Percentiles rank a stretch among this genome's conserved stretches.
Conservation (phyloP, 2,888 invertebrate species). For the Archaeoteleia sp. region DNA sequence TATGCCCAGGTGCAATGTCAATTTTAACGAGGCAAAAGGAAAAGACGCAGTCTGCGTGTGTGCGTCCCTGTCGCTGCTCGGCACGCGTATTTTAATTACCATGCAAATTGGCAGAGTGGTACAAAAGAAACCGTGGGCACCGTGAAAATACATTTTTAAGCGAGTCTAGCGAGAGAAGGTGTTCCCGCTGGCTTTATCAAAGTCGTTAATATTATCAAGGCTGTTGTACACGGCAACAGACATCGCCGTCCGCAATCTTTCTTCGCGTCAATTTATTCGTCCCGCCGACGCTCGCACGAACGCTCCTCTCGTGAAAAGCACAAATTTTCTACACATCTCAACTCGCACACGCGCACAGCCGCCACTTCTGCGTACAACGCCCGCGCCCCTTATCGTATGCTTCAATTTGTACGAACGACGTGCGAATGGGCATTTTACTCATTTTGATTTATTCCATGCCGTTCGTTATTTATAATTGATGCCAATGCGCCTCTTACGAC, state of each 20-base stretch:
- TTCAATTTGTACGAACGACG: slow-evolving; percentile 32
- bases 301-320: too few species aligned
- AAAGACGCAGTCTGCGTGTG: slow-evolving; percentile 21
- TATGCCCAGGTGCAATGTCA: slow-evolving; percentile 37
- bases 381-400: too few species aligned
- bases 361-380: too few species aligned
- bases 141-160: slow-evolving; percentile 46
- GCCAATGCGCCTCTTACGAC: slow-evolving; percentile 23
- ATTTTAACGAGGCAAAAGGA: slow-evolving; percentile 35
- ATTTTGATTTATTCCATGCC: slow-evolving; percentile 18
- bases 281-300: too few species aligned
- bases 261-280: slow-evolving; percentile 20
- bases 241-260: slow-evolving; percentile 24
- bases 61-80: too few species aligned
- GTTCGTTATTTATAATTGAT: slow-evolving; percentile 42
- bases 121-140: slow-evolving; percentile 37
- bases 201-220: slow-evolving; percentile 57
- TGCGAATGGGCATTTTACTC: slow-evolving; percentile 21
- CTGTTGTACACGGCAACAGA: slow-evolving; percentile 20
- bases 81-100: slow-evolving; percentile 53
- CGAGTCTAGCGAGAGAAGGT: slow-evolving; percentile 54
- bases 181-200: slow-evolving; percentile 58
- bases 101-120: slow-evolving; percentile 49
- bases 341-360: too few species aligned
- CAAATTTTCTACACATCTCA: too few species aligned